phyloP scores from a whole-genome alignment of 1,140 invertebrate species.

The Dinoponera quadriceps region DNA sequence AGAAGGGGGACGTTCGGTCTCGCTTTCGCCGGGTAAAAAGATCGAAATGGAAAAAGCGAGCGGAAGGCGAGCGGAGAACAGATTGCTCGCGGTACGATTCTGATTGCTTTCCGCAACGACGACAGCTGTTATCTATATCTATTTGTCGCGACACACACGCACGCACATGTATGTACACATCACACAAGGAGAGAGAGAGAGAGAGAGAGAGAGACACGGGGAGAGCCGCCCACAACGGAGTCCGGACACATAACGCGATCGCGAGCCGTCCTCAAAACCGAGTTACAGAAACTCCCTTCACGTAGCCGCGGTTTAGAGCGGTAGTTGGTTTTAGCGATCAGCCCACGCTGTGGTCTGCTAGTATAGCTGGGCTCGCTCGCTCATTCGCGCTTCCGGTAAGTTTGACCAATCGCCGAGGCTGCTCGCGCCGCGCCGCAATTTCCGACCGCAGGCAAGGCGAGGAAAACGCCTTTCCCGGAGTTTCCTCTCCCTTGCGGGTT shows the following conservation, averaged over 20 bases:
- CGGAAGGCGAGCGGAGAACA: constrained; percentile 18
- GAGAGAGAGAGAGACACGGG: too few relatives aligned
- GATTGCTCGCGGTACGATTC: constrained; percentile 43
- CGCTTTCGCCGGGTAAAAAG: background rate
- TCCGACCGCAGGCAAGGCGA: constrained; percentile 44
- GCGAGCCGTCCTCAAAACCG: constrained; percentile 39
- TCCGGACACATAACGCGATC: constrained; percentile 42
- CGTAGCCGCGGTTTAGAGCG: constrained; percentile 33
- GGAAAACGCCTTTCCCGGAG: constrained; percentile 53
- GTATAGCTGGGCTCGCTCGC: constrained; percentile 8
- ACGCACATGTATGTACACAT: too few relatives aligned
- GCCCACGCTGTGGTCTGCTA: constrained; percentile 22
- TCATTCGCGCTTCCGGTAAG: constrained; percentile 41
- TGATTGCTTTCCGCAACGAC: constrained; percentile 50
- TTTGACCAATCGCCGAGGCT: constrained; percentile 45
- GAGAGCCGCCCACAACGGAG: background rate
- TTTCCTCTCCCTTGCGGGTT: constrained; percentile 47
- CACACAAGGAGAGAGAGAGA: too few relatives aligned
- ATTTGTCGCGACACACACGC: constrained; percentile 37
- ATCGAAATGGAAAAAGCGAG: constrained; percentile 27
- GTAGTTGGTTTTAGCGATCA: constrained; percentile 56
- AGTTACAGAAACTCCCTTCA: constrained; percentile 53
- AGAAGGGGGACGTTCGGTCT: background rate
- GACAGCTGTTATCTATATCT: constrained; percentile 53
- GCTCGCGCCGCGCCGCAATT: constrained; percentile 49